Evolutionary conservation across 2,888 invertebrate species (phyloP).

Genomic region (Tipula helvola): DNA sequence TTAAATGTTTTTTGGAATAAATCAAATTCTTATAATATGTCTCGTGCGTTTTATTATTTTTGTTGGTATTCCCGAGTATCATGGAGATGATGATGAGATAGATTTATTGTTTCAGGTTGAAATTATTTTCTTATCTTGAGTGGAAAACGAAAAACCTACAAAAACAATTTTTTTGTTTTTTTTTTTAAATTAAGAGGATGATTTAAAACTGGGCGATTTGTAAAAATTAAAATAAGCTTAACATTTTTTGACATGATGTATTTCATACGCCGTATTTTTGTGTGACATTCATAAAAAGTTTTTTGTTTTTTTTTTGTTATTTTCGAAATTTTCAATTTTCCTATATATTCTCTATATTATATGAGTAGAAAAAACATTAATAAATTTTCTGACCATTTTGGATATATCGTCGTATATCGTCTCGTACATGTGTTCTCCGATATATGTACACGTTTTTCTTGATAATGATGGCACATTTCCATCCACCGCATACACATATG

Average conservation of each 20-base stretch:
- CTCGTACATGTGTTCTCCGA: neutral
- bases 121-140: conserved; percentile 4
- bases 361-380: neutral
- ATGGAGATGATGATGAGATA: neutral
- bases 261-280: neutral
- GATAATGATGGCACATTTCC: neutral
- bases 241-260: neutral
- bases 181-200: neutral
- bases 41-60: neutral
- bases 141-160: neutral
- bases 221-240: neutral
- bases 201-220: neutral
- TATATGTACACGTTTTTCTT: neutral
- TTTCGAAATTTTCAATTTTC: neutral
- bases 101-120: conserved; percentile 4
- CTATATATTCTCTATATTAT: neutral
- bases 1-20: neutral
- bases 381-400: neutral
- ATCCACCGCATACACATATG: neutral
- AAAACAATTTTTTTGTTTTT: neutral
- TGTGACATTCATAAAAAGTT: neutral
- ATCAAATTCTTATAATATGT: neutral
- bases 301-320: neutral
- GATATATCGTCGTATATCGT: neutral
- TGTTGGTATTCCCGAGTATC: neutral